Conservation (phyloP, 2,888 invertebrate species). For the Teleogryllus oceanicus region DNA sequence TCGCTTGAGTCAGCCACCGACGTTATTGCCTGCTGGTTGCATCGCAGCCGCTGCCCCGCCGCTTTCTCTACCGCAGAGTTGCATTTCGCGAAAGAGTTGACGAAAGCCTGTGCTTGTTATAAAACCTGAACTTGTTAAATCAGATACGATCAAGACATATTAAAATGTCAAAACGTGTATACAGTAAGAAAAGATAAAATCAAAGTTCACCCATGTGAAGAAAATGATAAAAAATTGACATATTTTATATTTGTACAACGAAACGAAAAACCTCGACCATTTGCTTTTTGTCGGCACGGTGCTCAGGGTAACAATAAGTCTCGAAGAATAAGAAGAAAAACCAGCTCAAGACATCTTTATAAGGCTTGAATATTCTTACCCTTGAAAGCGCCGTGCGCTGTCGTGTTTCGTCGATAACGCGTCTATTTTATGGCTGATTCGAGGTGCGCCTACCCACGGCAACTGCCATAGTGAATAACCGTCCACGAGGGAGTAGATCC, state of each 20-base stretch:
- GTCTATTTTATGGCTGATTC: slow-evolving; percentile 6
- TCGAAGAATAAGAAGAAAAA: background rate
- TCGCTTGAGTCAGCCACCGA: too few species aligned
- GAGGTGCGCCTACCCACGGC: background rate
- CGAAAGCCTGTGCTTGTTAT: too few species aligned
- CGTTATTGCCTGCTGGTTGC: too few species aligned
- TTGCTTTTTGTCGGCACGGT: background rate
- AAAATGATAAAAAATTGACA: background rate
- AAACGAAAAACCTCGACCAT: background rate
- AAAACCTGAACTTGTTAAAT: too few species aligned
- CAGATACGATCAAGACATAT: too few species aligned
- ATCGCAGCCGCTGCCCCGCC: too few species aligned
- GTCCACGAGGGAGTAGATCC: background rate
- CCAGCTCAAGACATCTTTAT: background rate
- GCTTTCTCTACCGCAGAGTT: too few species aligned
- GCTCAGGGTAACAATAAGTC: background rate
- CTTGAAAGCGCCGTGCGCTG: background rate
- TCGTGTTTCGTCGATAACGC: background rate
- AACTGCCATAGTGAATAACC: background rate
- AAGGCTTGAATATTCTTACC: slow-evolving; percentile 7
- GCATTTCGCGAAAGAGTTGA: too few species aligned
- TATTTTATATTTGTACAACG: background rate
- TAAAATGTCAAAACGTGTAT: too few species aligned
- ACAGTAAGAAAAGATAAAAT: background rate
- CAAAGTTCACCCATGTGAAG: background rate